Base-by-base conservation (phyloP, 2,888 invertebrate genomes). In the Chromoteleia sp. region DNA sequence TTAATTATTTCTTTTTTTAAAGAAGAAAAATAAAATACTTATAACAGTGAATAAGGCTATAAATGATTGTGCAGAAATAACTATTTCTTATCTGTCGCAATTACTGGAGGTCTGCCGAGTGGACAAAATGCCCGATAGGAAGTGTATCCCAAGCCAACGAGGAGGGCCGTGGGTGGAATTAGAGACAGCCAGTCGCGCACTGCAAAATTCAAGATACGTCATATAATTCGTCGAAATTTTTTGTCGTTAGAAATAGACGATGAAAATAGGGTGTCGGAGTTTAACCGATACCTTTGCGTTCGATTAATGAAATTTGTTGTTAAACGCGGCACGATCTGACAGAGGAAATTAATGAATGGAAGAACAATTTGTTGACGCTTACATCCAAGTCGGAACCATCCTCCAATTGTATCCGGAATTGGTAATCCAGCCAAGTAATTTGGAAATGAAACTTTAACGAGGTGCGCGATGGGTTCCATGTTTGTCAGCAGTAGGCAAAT, bases 311-410 rank as follows among this genome's bases (percentile, higher is more conserved):
- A 36, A 56, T 56, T 30, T 7, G 29, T 45, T 1, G 45, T 33
- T 33, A 8, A 33, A 7, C 8, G 5, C 25, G 5, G 5, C 6
- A 33, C 1, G 33, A 33, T 5, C 1, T 8, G 1, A 33, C 33
- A 10, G 5, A 5, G 33, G 10, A 33, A 33, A 10, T 33, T 2
- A 17, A 43, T 17, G 7, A 43, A 30, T 15, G 25, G 52, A 19
- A 15, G n/a, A 15, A 17, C n/a, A 39, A 3, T 10, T 30, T 10
- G 30, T 21, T 19, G 5, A 54, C 25, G 29, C 74, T 83, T 93
- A 97, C 98, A 93, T 92, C 97, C 95, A 84, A 98, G 93, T 87
- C 94, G 94, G 92, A 97, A 97, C 96, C 97, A 96, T 89, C 98
- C 98, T 83, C 96, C 95, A 85, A 97, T 92, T 10, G 95, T 93